A percentile compares a stretch with the other conserved stretches of the same genome.
Conservation (phyloP, 1,140 invertebrate species). For the Apis dorsata region DNA sequence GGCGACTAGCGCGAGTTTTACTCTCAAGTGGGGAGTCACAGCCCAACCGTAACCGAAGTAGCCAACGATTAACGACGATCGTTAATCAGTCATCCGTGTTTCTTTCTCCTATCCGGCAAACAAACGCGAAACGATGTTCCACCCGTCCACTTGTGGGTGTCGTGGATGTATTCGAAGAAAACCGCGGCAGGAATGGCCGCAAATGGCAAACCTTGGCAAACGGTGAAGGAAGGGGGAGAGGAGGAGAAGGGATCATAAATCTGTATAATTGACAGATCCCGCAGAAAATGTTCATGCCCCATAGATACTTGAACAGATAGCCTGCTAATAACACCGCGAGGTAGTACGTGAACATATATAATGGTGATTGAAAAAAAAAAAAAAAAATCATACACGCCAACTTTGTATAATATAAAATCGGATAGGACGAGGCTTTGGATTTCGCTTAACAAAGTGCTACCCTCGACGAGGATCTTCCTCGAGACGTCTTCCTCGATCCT, state of each 20-base stretch:
- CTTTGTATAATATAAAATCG: constrained; percentile 31
- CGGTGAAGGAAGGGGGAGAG: constrained; percentile 11
- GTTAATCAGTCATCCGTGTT: constrained; percentile 44
- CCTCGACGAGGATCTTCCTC: not conserved
- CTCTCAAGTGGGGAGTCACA: no score
- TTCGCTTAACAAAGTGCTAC: not conserved
- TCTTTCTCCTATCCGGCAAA: constrained; percentile 11
- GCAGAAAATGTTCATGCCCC: constrained; percentile 58
- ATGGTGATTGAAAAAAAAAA: constrained; percentile 15
- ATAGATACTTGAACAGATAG: constrained; percentile 63
- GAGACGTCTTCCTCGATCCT: not conserved
- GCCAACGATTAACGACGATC: constrained; percentile 47
- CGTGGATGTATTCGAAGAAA: constrained; percentile 55
- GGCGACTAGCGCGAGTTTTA: no score
- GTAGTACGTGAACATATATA: constrained; percentile 55
- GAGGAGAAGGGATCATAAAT: constrained; percentile 65
- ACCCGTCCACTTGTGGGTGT: constrained; percentile 8
- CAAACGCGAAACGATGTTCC: constrained; percentile 37
- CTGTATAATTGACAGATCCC: constrained; percentile 73
- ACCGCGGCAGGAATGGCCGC: not conserved
- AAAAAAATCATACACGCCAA: constrained; percentile 41
- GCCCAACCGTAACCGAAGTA: constrained; percentile 42
- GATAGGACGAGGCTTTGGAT: not conserved
- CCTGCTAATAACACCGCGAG: constrained; percentile 57
- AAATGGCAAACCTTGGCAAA: not conserved